Evolutionary conservation across 2,113 vertebrate genomes (phyloP), one percentile per base, ranked within the genome.

Genomic region (Chaetorhynchus papuensis): DNA sequence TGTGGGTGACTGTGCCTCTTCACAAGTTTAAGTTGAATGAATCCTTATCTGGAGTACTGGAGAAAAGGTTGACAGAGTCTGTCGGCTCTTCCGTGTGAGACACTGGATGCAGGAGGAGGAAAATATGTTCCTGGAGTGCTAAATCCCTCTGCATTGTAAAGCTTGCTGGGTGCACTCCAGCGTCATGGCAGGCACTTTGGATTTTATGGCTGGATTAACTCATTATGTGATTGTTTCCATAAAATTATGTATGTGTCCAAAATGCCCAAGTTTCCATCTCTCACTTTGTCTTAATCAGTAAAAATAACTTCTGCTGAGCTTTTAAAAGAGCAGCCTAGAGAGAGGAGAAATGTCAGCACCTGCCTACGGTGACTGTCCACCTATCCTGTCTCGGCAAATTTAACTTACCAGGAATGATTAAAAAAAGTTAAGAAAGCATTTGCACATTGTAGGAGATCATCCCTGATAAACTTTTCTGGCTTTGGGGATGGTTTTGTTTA

Each of bases 11-110:
- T 59, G 14, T 42, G 18, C 44, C 30, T 82, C 52, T 63, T 80
- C 7, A 28, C 11, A 63, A 50, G 66, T 88, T 83, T 35, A 41
- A 49, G 22, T 27, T 27, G 13, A 74, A 77, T 57, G 50, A 39
- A 47, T 81, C 28, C 3, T 1, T 61, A 42, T 14, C 18, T 53
- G 47, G 22, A 57, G 39, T 54, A 39, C 3, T 35, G 35, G 30
- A 59, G 65, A 28, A 71, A 54, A 70, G 17, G 10, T 5, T 53
- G 33, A 14, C 31, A 24, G 49, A 10, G 13, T 56, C 28, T 92
- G 8, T 15, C 0, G 1, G 16, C 33, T 76, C 27, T 12, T 0
- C 47, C 20, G 20, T n/a, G 44, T 37, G 49, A 31, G 65, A 3
- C 47, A 7, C 8, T 41, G 42, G 20, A 26, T 0, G 0, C 9